Evolutionary conservation across 1,140 invertebrate genomes (phyloP).

Genomic region (Thrips palmi): DNA sequence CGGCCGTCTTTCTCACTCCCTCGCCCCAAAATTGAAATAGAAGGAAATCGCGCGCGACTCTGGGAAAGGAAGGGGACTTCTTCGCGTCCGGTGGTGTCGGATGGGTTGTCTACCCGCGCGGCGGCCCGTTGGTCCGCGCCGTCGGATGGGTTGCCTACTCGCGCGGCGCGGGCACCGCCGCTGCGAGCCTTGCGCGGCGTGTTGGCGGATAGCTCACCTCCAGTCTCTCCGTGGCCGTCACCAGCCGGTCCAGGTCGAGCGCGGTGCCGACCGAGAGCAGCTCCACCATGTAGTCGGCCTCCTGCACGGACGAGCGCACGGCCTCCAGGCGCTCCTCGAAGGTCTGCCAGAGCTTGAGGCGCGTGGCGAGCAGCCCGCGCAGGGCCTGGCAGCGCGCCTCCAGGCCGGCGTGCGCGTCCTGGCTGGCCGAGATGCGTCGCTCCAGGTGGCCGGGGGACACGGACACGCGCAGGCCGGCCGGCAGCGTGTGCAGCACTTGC

Average conservation of each 20-base stretch:
- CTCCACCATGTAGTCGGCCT: slow-evolving; percentile 72
- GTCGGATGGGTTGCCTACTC: no score
- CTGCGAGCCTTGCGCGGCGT: no score
- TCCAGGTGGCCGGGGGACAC: slow-evolving; percentile 55
- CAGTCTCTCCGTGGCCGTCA: slow-evolving; percentile 59
- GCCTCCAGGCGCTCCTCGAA: slow-evolving; percentile 55
- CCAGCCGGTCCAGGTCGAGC: slow-evolving; percentile 57
- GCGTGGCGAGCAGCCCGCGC: slow-evolving; percentile 37
- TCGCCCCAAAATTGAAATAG: no score
- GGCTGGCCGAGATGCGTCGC: slow-evolving; percentile 47
- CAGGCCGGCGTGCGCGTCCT: slow-evolving; percentile 48
- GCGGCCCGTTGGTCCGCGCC: no score
- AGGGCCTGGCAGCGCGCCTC: slow-evolving; percentile 46
- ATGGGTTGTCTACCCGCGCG: no score
- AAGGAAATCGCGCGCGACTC: no score
- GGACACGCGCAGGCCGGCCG: slow-evolving; percentile 45
- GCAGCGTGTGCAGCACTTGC: slow-evolving; percentile 53
- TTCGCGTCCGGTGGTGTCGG: no score
- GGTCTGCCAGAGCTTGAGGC: slow-evolving; percentile 42
- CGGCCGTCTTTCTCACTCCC: no score
- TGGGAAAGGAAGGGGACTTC: no score
- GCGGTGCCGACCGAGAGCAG: slow-evolving; percentile 57
- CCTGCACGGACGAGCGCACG: slow-evolving; percentile 57
- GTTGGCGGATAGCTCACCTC: no score
- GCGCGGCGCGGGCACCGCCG: no score